Percentiles rank a stretch among this genome's conserved stretches.
Conservation (phyloP, 2,797 vertebrate species). For the Alfaro cultratus region DNA sequence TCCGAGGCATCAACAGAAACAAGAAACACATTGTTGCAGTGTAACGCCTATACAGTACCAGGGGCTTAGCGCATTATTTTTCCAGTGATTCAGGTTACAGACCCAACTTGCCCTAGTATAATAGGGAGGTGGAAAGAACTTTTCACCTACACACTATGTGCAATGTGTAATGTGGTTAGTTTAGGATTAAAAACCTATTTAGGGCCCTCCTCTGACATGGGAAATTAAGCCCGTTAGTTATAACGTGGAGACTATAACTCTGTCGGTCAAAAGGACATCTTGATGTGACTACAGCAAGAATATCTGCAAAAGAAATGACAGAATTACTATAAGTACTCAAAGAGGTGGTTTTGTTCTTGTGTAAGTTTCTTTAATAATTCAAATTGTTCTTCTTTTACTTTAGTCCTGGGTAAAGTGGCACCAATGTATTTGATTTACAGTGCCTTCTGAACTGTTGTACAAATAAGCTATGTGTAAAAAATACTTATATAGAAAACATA, state of each 20-base stretch:
- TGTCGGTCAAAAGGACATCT: slow-evolving; percentile 79
- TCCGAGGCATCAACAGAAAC: slow-evolving; percentile 85
- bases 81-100: slow-evolving; percentile 93
- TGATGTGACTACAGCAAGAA: slow-evolving; percentile 75
- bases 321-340: slow-evolving; percentile 66
- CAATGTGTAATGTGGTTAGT: slow-evolving; percentile 84
- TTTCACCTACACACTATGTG: slow-evolving; percentile 86
- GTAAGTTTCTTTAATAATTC: slow-evolving; percentile 77
- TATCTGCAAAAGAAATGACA: slow-evolving; percentile 67
- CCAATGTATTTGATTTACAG: slow-evolving; percentile 13
- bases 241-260: slow-evolving; percentile 66
- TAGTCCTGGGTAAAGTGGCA: slow-evolving; percentile 15
- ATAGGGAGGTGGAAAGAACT: slow-evolving; percentile 85
- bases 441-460: slow-evolving; percentile 6
- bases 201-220: slow-evolving; percentile 79
- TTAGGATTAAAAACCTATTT: slow-evolving; percentile 91
- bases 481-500: neutral
- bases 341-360: slow-evolving; percentile 60
- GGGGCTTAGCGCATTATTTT: slow-evolving; percentile 84
- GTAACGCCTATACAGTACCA: slow-evolving; percentile 89
- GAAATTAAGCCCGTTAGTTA: slow-evolving; percentile 82
- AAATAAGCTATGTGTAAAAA: neutral
- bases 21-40: slow-evolving; percentile 91
- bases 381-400: slow-evolving; percentile 68
- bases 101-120: slow-evolving; percentile 78